Base-by-base conservation (phyloP, 2,113 vertebrate species). In the Silurus asotus region DNA sequence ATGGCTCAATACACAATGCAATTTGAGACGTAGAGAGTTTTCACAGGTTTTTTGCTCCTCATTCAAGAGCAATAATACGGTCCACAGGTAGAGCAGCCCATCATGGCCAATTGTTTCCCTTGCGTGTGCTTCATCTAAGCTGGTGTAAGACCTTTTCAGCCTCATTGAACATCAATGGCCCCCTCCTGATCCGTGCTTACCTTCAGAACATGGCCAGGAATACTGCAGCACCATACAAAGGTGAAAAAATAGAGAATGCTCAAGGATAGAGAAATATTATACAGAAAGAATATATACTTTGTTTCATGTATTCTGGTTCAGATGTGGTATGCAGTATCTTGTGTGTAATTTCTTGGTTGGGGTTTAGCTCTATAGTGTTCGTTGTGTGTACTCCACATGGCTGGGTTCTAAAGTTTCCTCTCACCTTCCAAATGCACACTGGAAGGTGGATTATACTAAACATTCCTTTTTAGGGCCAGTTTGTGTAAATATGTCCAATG, bases 151-250 rank as follows among this genome's bases (percentile, higher is more conserved):
- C 84, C 88, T 70, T 87, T 91, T 90, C 88, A 89, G 89, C 84
- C 87, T 88, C 89, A 91, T 89, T 89, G 89, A 86, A 90, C 87
- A 89, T 91, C 89, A 90, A 82, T 88, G 82, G 90, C 59, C 55
- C 77, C 85, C 83, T 70, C 65, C 83, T 84, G 86, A 89, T 89
- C 72, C 82, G 81, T 82, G 69, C 82, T 88, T 84, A 85, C 88
- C 81, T 69, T 80, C 76, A 58, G 72, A 84, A 84, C 56, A 89
- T 88, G 87, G 62, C 59, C 56, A 78, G 51, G 20, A 49, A 84
- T 59, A 86, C 74, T 85, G 82, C 64, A 82, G 25, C 72, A 82
- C 58, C 28, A 20, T 51, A 81, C 75, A 37, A 61, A 56, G 7
- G 28, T 79, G 56, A 79, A 79, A 78, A 5, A 45, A 59, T 45